Evolutionary conservation across 2,113 vertebrate species (phyloP).

Genomic region (Grammomys surdaster): DNA sequence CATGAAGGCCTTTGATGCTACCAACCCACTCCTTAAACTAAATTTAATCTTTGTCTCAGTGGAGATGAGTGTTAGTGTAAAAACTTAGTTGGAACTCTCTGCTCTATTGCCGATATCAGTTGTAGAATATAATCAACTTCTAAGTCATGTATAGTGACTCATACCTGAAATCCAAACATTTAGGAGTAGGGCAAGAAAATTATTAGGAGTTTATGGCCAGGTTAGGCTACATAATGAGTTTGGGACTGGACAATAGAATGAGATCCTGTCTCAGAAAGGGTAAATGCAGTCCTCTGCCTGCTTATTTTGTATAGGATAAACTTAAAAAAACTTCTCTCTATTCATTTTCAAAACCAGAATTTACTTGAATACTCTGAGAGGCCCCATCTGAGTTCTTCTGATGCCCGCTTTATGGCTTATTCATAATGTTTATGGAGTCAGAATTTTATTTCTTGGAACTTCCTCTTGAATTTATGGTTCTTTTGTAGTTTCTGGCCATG

Average conservation of each 20-base stretch:
- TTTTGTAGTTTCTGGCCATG: constrained; percentile 1
- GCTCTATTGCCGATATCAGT: not conserved
- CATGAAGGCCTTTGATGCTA: not conserved
- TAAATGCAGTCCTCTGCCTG: not conserved
- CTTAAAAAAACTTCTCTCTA: not conserved
- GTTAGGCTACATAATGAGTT: not conserved
- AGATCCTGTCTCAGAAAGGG: not conserved
- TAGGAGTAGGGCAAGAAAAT: not conserved
- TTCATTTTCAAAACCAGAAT: constrained; percentile 21
- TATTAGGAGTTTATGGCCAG: not conserved
- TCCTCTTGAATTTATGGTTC: not conserved
- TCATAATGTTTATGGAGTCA: not conserved
- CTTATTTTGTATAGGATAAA: not conserved
- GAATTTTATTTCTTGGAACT: constrained; percentile 46
- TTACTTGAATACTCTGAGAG: not conserved
- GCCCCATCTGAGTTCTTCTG: not conserved
- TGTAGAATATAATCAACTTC: not conserved
- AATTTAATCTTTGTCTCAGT: not conserved
- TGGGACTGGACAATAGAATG: not conserved
- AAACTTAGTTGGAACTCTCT: not conserved
- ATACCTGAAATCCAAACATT: not conserved
- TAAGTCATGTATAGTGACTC: not conserved
- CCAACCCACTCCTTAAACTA: not conserved
- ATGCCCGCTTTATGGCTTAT: not conserved
- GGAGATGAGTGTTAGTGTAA: not conserved